Base-by-base conservation (phyloP, 2,113 vertebrate species). In the Mesocricetus auratus region DNA sequence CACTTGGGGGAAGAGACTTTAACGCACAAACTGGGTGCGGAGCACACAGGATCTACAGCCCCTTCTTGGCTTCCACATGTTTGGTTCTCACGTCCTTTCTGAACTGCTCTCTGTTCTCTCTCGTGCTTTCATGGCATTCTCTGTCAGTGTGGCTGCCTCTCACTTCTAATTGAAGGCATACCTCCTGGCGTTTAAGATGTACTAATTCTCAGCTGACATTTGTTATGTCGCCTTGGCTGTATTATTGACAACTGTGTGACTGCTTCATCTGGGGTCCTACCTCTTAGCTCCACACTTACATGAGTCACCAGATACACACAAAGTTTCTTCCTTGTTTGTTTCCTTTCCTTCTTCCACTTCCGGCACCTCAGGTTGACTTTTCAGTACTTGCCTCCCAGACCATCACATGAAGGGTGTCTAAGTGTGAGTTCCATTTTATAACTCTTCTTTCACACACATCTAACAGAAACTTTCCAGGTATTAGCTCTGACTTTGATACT, bases 241-340 rank as follows among this genome's bases (percentile, higher is more conserved):
- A 0, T 24, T 73, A 5, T 71, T 33, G 50, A 17, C 24, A 12
- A 0, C 42, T 88, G 5, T 24, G 0, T 19, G 0, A 15, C 3
- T 26, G 31, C 50, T 78, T 93, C 42, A 60, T 3, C 6, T 94
- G 29, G 3, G 36, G 53, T 89, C n/a, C 90, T 16, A 60, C 1
- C 19, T 60, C 0, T 33, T 21, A 12, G 7, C 2, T 86, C 17
- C 33, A 71, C 6, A 19, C 5, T 3, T 29, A 17, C 12, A 24
- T 91, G 0, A 47, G 24, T 47, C 4, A n/a, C 5, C n/a, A 86
- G 87, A 42, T 85, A 39, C 19, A 53, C 16, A 8, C 11, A 22
- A 88, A 36, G 15, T 10, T 19, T 77, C 11, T 53, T 89, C 68
- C 17, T 71, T 39, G 31, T 68, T 36, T 5, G 7, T 71, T 56